phyloP scores from a whole-genome alignment of 2,113 vertebrate species.

The Mus pahari region DNA sequence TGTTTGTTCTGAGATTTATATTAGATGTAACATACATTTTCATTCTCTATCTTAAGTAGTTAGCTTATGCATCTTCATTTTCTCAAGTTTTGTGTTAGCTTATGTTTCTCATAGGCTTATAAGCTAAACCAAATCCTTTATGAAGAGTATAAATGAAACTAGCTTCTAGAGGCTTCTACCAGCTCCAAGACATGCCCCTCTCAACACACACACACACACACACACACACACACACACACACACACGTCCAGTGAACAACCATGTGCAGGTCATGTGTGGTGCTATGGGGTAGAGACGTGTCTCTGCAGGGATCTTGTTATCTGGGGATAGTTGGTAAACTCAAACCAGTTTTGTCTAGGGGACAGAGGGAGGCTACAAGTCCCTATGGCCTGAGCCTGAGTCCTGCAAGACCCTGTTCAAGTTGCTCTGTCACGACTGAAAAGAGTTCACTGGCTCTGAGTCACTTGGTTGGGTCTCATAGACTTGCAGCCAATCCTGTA shows the following conservation, averaged over 20 bases:
- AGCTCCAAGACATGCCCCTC: not conserved
- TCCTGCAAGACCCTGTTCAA: not conserved
- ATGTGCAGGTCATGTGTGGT: not conserved
- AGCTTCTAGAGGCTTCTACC: not conserved
- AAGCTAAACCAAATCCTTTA: not conserved
- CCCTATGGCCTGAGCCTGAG: not conserved
- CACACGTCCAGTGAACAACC: not conserved
- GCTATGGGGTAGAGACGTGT: not conserved
- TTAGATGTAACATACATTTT: not conserved
- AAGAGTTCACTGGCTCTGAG: not conserved
- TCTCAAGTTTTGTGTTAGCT: not conserved
- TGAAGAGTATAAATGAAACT: not conserved
- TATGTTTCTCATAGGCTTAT: not conserved
- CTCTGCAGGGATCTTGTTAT: not conserved
- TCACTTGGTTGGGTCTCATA: not conserved
- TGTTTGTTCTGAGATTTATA: not conserved
- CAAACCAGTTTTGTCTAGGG: not conserved
- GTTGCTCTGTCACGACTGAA: not conserved
- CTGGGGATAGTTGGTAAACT: not conserved
- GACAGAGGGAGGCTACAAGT: not conserved
- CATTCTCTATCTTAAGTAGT: not conserved
- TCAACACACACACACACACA: not conserved
- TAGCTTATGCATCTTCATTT: not conserved
- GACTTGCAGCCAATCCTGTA: not conserved
- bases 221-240: not conserved